phyloP scores from a whole-genome alignment of 2,113 vertebrate genomes.

The Passer domesticus region DNA sequence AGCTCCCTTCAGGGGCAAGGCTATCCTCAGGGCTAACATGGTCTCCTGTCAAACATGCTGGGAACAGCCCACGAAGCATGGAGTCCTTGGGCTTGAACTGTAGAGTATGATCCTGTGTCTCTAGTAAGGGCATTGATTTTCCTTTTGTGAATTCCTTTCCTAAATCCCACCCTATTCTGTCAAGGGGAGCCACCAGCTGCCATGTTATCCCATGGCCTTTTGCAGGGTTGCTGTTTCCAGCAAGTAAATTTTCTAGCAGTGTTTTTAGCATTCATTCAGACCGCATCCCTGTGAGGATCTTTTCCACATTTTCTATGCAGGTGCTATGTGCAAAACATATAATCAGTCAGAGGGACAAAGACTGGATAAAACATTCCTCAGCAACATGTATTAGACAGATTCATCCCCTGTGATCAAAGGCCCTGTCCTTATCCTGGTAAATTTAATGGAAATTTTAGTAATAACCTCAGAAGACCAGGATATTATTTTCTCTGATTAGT shows the following conservation, averaged over 20 bases:
- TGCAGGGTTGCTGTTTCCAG: background rate
- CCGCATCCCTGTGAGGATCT: background rate
- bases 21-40: fast-evolving
- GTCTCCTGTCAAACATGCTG: background rate
- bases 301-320: background rate
- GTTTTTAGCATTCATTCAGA: background rate
- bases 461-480: background rate
- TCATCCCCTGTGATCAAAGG: background rate
- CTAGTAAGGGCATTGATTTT: background rate
- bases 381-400: background rate
- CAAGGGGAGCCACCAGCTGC: background rate
- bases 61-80: background rate
- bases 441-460: background rate
- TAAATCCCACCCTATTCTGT: background rate
- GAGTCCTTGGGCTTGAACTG: background rate
- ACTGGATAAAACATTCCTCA: background rate
- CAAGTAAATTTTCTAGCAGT: background rate
- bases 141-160: background rate
- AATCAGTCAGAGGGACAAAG: background rate
- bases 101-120: background rate
- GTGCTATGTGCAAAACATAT: background rate
- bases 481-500: background rate
- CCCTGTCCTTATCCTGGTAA: background rate
- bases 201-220: background rate
- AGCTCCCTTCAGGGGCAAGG: background rate